Conservation (phyloP, 1,140 invertebrate species). For the Lineus longissimus region DNA sequence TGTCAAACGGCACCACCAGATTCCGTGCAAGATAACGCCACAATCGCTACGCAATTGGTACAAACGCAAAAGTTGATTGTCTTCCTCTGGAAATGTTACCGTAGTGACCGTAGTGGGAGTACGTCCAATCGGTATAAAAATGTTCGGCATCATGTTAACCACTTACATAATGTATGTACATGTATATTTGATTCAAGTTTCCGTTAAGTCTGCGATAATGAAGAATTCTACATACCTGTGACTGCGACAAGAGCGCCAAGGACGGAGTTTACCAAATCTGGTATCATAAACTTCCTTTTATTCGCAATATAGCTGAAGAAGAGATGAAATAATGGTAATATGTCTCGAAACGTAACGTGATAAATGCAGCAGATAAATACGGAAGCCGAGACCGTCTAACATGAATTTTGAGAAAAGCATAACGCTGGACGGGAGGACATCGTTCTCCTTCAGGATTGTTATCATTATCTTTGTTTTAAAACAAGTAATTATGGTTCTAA, state of each 20-base stretch:
- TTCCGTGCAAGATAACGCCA: background rate
- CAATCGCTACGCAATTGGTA: background rate
- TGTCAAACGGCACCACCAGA: background rate
- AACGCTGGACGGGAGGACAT: too few species aligned
- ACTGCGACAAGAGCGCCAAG: constrained; percentile 80
- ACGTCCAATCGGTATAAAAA: too few species aligned
- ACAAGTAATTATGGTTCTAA: too few species aligned
- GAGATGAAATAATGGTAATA: constrained; percentile 23
- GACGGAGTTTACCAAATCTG: constrained; percentile 84
- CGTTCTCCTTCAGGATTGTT: too few species aligned
- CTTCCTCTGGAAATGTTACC: too few species aligned
- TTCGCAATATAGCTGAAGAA: constrained; percentile 60
- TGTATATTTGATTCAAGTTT: background rate
- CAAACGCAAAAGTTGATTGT: background rate
- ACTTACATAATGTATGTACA: background rate
- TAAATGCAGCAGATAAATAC: too few species aligned
- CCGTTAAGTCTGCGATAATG: background rate
- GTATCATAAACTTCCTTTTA: constrained; percentile 72
- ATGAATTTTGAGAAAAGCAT: too few species aligned
- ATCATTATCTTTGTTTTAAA: too few species aligned
- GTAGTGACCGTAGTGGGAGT: too few species aligned
- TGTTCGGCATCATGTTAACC: background rate
- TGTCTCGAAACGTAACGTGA: too few species aligned
- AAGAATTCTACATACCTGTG: constrained; percentile 62
- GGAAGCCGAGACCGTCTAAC: too few species aligned